Percentiles rank a stretch among this genome's conserved stretches.
phyloP scores from a whole-genome alignment of 2,888 invertebrate species.

The Vesta saturnalis region DNA sequence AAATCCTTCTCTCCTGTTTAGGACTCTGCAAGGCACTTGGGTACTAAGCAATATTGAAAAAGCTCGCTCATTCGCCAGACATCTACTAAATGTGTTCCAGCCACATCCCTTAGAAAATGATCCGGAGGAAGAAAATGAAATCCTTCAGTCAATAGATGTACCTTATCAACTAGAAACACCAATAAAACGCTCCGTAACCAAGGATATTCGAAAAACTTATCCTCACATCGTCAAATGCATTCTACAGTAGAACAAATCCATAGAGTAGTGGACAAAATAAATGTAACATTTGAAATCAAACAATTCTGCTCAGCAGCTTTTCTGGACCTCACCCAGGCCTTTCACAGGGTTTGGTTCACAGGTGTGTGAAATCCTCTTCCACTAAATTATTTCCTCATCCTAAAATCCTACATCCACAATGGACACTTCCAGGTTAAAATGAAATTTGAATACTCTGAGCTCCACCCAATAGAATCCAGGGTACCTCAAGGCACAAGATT shows the following conservation, averaged over 20 bases:
- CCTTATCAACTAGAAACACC: background rate
- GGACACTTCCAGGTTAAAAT: background rate
- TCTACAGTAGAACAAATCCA: background rate
- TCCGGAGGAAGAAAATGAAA: background rate
- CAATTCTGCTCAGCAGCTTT: background rate
- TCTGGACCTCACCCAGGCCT: background rate
- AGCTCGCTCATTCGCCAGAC: no score
- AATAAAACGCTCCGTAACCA: background rate
- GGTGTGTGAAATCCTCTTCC: background rate
- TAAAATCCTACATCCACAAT: background rate
- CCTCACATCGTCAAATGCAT: background rate
- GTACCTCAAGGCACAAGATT: background rate
- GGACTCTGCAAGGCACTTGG: no score
- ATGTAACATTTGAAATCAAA: background rate
- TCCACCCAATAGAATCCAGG: background rate
- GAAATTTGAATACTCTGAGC: background rate
- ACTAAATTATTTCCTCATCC: background rate
- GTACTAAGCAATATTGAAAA: no score
- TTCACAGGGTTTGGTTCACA: background rate
- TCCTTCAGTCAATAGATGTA: no score
- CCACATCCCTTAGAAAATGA: background rate
- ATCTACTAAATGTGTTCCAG: background rate
- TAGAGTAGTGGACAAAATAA: background rate
- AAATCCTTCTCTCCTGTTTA: constrained; percentile 1
- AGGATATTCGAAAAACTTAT: background rate